Conservation (phyloP, 1,140 invertebrate species). For the Ips typographus region DNA sequence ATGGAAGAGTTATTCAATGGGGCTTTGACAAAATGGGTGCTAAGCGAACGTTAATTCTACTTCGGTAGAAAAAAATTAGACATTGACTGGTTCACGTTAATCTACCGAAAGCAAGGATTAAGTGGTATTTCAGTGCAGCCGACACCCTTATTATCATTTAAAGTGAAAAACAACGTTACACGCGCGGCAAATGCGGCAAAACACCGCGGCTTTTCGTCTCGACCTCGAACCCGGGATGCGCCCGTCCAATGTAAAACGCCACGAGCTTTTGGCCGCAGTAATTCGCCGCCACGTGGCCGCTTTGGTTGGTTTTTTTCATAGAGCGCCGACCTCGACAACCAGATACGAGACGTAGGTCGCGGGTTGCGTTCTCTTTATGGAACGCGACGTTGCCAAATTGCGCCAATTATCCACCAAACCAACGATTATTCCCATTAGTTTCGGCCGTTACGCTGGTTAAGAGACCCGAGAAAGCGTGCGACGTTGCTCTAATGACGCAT, state of each 20-base stretch:
- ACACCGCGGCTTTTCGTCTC: constrained; percentile 40
- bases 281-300: constrained; percentile 54
- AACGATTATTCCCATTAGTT: too few species aligned
- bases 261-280: constrained; percentile 48
- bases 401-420: too few species aligned
- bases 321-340: constrained; percentile 55
- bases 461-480: too few species aligned
- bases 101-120: not conserved
- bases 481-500: too few species aligned
- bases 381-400: constrained; percentile 6
- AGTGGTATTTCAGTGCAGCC: constrained; percentile 9
- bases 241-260: constrained; percentile 33
- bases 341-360: constrained; percentile 52
- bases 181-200: constrained; percentile 37
- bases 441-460: too few species aligned
- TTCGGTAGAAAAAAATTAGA: too few species aligned
- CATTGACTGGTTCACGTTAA: too few species aligned
- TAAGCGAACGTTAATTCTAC: too few species aligned
- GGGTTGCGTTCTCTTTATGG: constrained; percentile 27
- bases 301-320: constrained; percentile 47
- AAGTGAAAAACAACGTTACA: constrained; percentile 9
- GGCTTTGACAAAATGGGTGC: too few species aligned
- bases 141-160: constrained; percentile 4
- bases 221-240: constrained; percentile 31
- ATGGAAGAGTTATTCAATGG: too few species aligned